Conservation (phyloP, 1,140 invertebrate genomes). For the Matsumurasca onukii region DNA sequence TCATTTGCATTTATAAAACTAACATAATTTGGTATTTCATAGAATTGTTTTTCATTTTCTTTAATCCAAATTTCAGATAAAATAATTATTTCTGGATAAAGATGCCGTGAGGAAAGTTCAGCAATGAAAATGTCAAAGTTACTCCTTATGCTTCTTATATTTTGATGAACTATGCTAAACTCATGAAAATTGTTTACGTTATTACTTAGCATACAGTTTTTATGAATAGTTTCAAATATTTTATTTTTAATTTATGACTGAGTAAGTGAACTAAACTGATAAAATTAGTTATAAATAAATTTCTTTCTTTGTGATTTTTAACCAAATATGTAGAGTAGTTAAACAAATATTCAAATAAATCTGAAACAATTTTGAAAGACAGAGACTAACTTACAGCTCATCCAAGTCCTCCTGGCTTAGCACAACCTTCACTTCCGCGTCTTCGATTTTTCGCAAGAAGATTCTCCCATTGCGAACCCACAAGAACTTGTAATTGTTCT, state of each 20-base stretch:
- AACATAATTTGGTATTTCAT: neutral
- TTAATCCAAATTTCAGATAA: neutral
- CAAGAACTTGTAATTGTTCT: neutral
- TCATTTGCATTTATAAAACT: neutral
- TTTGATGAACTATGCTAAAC: neutral
- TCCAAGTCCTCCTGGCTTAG: neutral
- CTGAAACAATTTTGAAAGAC: neutral
- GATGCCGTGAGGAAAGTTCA: neutral
- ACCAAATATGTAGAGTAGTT: too few relatives aligned
- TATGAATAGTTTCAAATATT: neutral
- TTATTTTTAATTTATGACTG: neutral
- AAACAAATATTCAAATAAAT: neutral
- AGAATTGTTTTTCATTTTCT: conserved; percentile 1
- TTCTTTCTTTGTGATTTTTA: too few relatives aligned
- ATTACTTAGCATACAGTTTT: neutral
- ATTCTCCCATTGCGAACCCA: conserved; percentile 2
- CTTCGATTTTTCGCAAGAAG: neutral
- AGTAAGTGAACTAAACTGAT: neutral
- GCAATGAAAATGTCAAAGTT: neutral
- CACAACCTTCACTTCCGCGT: neutral
- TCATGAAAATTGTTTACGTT: neutral
- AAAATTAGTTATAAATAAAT: neutral
- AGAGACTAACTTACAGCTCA: neutral
- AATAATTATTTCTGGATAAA: neutral
- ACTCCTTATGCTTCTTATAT: conserved; percentile 3